Percentiles rank a stretch among this genome's conserved stretches.
phyloP scores from a whole-genome alignment of 2,797 vertebrate genomes.

The Pristis pectinata region DNA sequence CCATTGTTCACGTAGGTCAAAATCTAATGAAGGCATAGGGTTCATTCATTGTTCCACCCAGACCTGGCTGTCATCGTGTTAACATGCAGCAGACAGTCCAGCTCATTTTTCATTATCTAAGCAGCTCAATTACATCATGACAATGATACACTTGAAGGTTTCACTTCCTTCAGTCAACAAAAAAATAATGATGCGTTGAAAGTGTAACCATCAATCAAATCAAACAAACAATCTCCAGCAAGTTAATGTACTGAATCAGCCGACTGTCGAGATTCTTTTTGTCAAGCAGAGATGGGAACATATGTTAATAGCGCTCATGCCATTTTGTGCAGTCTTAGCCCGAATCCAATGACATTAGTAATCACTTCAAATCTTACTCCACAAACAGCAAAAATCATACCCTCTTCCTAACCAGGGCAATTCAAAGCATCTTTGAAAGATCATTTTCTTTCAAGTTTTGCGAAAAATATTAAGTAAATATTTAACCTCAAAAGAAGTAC shows the following conservation, averaged over 20 bases:
- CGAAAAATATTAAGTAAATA: not conserved
- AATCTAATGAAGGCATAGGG: conserved; percentile 16
- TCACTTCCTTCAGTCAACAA: not conserved
- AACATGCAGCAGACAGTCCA: not conserved
- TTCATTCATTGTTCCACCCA: not conserved
- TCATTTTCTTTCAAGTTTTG: not conserved
- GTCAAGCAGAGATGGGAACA: no score
- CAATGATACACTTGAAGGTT: not conserved
- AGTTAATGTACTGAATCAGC: no score
- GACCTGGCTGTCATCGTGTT: not conserved
- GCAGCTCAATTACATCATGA: not conserved
- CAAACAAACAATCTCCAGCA: not conserved
- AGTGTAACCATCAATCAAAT: not conserved
- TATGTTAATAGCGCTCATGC: no score
- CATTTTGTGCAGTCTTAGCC: no score
- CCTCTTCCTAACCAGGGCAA: not conserved
- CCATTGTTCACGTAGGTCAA: conserved; percentile 25
- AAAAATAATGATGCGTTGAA: no score
- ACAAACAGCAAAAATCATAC: no score
- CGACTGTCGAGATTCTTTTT: no score
- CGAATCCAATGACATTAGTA: no score
- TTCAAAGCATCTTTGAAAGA: not conserved
- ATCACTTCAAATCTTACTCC: no score
- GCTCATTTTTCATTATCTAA: not conserved
- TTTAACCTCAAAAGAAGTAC: not conserved